Conservation (phyloP, 2,113 vertebrate species). For the Copsychus sechellarum region DNA sequence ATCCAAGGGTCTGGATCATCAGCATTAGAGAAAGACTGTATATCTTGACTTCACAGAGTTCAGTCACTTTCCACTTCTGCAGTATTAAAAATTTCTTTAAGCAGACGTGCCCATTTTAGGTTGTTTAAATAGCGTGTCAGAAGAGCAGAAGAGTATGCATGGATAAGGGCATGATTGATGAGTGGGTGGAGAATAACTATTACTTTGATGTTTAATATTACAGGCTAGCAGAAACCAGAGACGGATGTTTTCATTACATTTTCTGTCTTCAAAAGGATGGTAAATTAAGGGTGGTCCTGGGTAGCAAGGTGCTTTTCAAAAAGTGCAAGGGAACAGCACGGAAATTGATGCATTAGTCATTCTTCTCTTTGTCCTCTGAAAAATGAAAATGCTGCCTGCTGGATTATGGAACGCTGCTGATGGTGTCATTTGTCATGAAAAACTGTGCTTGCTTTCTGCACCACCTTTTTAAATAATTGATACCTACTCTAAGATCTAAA, state of each 20-base stretch:
- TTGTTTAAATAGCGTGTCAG: neutral
- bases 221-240: neutral
- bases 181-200: neutral
- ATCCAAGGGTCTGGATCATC: neutral
- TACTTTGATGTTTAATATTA: conserved; percentile 5
- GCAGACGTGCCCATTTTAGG: neutral
- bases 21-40: neutral
- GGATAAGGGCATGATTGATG: neutral
- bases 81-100: neutral
- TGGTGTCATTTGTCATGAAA: conserved; percentile 32
- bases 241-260: conserved; percentile 32
- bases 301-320: conserved; percentile 24
- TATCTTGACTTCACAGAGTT: neutral
- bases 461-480: conserved; percentile 25
- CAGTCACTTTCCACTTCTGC: neutral
- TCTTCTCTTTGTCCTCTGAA: conserved; percentile 22
- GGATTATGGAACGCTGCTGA: conserved; percentile 8
- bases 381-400: neutral
- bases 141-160: neutral
- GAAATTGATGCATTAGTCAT: conserved; percentile 10
- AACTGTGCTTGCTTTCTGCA: conserved; percentile 8
- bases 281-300: conserved; percentile 30
- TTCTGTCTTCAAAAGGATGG: conserved; percentile 6
- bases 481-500: neutral
- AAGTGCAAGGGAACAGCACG: neutral